Percentiles rank a stretch among this genome's conserved stretches.
phyloP scores from a whole-genome alignment of 2,797 vertebrate species.

The Danio aesculapii region DNA sequence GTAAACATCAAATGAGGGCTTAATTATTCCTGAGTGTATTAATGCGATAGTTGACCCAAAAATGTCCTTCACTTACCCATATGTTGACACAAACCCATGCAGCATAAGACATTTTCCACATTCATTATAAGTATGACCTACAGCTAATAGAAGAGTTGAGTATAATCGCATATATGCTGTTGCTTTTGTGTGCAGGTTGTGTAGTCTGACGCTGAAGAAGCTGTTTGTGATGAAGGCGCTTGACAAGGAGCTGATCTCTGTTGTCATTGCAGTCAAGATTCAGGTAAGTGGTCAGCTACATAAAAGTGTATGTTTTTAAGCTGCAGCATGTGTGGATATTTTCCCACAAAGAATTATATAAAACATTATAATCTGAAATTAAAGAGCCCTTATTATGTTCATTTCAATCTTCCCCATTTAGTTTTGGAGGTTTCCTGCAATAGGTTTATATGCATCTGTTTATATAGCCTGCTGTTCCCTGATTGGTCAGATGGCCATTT shows the following conservation, averaged over 20 bases:
- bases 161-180: background rate
- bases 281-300: conserved; percentile 75
- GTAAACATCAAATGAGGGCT: background rate
- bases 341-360: background rate
- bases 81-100: background rate
- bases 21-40: background rate
- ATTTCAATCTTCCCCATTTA: no score
- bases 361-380: no score
- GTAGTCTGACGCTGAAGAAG: conserved; percentile 97
- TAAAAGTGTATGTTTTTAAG: background rate
- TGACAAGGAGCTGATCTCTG: conserved; percentile 95
- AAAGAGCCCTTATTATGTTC: no score
- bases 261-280: conserved; percentile 97
- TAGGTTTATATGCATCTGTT: no score
- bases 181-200: conserved; percentile 81
- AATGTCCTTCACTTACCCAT: background rate
- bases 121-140: background rate
- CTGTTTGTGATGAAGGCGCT: conserved; percentile 93
- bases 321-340: background rate
- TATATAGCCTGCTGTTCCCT: no score
- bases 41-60: background rate
- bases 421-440: no score
- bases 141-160: no score
- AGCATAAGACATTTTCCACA: background rate
- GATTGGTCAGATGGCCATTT: no score